A percentile compares a stretch with the other conserved stretches of the same genome.
phyloP scores from a whole-genome alignment of 2,113 vertebrate species.

The Halichoerus grypus region DNA sequence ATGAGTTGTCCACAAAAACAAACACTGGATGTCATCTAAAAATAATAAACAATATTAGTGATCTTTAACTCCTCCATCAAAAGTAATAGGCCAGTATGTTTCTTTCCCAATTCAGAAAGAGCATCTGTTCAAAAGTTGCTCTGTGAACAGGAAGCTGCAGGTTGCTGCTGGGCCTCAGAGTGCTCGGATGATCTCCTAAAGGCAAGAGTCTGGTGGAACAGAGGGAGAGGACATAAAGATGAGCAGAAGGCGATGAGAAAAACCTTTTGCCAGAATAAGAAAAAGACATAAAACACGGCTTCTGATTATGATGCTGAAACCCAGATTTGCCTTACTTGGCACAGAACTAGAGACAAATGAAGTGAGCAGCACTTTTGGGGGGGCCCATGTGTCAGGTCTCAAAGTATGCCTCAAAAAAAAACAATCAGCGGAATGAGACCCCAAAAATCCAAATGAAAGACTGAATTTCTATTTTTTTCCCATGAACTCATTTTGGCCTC shows the following conservation, averaged over 20 bases:
- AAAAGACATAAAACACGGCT: neutral
- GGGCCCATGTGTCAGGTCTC: too few relatives aligned
- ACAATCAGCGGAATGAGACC: neutral
- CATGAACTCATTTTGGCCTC: neutral
- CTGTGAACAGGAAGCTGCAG: neutral
- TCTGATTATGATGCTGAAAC: neutral
- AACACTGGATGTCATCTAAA: neutral
- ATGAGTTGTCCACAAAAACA: neutral
- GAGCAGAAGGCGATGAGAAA: neutral
- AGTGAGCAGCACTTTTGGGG: neutral
- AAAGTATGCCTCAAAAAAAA: neutral
- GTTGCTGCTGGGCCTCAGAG: neutral
- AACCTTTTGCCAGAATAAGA: neutral
- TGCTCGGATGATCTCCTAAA: neutral
- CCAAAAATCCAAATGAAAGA: neutral
- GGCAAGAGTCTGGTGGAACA: neutral
- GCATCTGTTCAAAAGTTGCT: neutral
- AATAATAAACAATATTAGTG: neutral
- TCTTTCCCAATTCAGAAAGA: neutral
- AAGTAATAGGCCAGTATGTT: neutral
- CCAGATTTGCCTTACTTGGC: neutral
- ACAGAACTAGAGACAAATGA: neutral
- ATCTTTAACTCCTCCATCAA: neutral
- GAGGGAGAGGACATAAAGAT: neutral
- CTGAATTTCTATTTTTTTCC: neutral